phyloP scores from a whole-genome alignment of 2,113 vertebrate genomes.

The Gambusia affinis region DNA sequence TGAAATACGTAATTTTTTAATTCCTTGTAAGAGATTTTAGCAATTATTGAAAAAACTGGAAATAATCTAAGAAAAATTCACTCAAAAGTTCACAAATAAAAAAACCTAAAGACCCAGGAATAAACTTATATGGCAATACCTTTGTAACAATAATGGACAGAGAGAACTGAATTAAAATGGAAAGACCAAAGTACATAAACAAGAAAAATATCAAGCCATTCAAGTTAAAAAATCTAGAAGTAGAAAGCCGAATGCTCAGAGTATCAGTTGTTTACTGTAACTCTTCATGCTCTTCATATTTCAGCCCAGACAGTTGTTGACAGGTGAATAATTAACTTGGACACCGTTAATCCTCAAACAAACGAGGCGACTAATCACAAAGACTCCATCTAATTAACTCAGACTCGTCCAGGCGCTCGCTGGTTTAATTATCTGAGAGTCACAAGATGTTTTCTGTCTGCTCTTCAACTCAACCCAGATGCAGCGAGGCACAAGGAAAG shows the following conservation, averaged over 20 bases:
- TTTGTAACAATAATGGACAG: too few relatives aligned
- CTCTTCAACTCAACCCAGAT: background rate
- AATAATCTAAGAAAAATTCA: too few relatives aligned
- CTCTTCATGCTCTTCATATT: constrained; percentile 34
- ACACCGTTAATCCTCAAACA: constrained; percentile 59
- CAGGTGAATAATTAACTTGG: constrained; percentile 62
- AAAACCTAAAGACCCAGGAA: too few relatives aligned
- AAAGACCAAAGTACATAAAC: background rate
- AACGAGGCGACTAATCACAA: constrained; percentile 42
- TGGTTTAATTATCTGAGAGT: constrained; percentile 22
- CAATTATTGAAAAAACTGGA: too few relatives aligned
- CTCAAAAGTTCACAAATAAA: too few relatives aligned
- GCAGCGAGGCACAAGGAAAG: background rate
- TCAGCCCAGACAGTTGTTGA: constrained; percentile 27
- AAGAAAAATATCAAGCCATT: too few relatives aligned
- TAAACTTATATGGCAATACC: too few relatives aligned
- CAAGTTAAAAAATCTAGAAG: background rate
- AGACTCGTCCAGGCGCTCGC: constrained; percentile 23
- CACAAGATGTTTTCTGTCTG: background rate
- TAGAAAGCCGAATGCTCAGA: background rate
- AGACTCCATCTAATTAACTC: constrained; percentile 50
- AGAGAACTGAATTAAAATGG: background rate
- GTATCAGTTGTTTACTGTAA: background rate
- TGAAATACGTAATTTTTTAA: background rate
- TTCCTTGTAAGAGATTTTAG: too few relatives aligned